Base-by-base conservation (phyloP, 2,113 vertebrate genomes). In the Carassius gibelio region DNA sequence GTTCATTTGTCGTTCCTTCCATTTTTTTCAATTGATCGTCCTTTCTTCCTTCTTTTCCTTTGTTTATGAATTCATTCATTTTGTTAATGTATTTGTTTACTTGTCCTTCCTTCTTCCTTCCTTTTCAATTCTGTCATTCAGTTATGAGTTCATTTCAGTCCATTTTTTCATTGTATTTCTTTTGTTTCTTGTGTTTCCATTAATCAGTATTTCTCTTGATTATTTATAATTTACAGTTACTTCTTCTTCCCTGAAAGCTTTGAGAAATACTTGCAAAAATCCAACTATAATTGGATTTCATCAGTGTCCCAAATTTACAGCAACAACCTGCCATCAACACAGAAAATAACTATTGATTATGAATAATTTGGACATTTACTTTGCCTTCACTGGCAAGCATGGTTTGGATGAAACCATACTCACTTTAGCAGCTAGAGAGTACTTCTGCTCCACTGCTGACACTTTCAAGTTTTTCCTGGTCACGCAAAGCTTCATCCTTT, bases 401-500 rank as follows among this genome's bases (percentile, higher is more conserved):
- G 17, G 38, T 36, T 38, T 9, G n/a, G 38, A 80, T 13, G n/a
- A 81, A 81, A 52, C 52, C 23, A 68, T 30, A 48, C 23, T 19
- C 7, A 48, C 8, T 81, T 52, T 52, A 34, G 34, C 15, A 17
- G 10, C 34, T 19, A 26, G 36, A 42, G 36, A 42, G 38, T 80
- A 66, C 42, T 66, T 81, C 59, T 45, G 77, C 77, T 81, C 14
- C 11, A 26, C 36, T 81, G 42, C 79, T 66, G 61, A 52, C 62
- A 69, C 42, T 50, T 52, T 81, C 75, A 30, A 76, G 75, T 19
- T 76, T 30, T 30, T 64, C 36, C 38, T 36, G 62, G 78, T 81
- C 78, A 66, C 21, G 75, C 34, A 52, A 68, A 55, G 48, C 42
- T 78, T 78, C 48, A 55, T 62, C 38, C 72, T 75, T 34, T 64